These are phyloP conservation scores for Spisula solida DNA, from an alignment of 2,888 invertebrate genomes.

Conservation along the genomic window DNA sequence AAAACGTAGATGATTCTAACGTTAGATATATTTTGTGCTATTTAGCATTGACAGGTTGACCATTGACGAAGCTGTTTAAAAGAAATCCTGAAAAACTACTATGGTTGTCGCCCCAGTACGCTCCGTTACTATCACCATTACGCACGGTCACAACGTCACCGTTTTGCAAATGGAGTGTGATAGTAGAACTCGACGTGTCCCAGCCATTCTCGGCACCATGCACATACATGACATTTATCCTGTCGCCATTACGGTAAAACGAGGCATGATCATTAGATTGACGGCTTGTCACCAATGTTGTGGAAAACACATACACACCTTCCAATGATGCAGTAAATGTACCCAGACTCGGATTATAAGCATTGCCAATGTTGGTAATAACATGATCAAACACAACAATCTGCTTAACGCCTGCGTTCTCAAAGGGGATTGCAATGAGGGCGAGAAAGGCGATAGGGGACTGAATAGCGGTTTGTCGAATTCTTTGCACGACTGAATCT, in stretches of 20 bases:
- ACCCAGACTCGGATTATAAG: constrained; percentile 19
- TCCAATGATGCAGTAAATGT: constrained; percentile 21
- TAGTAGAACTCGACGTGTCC: constrained; percentile 22
- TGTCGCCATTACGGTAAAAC: constrained; percentile 3
- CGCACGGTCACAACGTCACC: constrained; percentile 20
- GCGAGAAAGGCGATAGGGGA: constrained; percentile 30
- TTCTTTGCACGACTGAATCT: neutral
- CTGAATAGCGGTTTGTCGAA: neutral
- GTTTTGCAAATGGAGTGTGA: neutral
- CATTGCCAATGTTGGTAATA: constrained; percentile 16
- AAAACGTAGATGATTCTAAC: too few species aligned
- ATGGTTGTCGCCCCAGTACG: neutral
- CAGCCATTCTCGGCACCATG: neutral
- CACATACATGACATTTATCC: constrained; percentile 4
- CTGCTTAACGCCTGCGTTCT: constrained; percentile 15
- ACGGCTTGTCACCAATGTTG: neutral
- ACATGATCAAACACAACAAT: constrained; percentile 26
- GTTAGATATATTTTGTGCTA: neutral
- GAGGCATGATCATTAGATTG: neutral
- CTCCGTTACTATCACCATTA: neutral
- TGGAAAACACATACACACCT: constrained; percentile 31
- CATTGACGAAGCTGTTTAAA: neutral
- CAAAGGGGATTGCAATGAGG: neutral
- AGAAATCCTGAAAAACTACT: constrained; percentile 36
- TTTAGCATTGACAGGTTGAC: neutral